A percentile compares a stretch with the other conserved stretches of the same genome.
These are phyloP conservation scores for Parauchenoglanis punctatus DNA, from an alignment of 2,797 vertebrate species.

Conservation along the genomic window DNA sequence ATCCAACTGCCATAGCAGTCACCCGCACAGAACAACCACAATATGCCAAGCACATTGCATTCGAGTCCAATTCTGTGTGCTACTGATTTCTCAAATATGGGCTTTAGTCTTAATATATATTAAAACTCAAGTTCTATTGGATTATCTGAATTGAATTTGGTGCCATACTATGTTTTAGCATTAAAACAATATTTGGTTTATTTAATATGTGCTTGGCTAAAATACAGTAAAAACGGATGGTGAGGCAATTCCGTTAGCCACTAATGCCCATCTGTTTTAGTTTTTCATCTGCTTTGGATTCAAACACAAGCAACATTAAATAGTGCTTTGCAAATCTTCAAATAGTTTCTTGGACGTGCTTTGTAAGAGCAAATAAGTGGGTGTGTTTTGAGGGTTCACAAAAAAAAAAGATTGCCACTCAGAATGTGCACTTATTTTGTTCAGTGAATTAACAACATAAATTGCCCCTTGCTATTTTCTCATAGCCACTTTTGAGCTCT, in stretches of 20 bases:
- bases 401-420: neutral
- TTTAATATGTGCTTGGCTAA: neutral
- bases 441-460: constrained; percentile 6
- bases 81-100: constrained; percentile 50
- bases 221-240: constrained; percentile 4
- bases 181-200: neutral
- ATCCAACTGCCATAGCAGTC: constrained; percentile 58
- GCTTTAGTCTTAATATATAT: neutral
- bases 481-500: neutral
- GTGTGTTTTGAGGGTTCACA: neutral
- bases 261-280: constrained; percentile 22
- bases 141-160: neutral
- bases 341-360: neutral
- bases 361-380: neutral
- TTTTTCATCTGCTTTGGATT: constrained; percentile 11
- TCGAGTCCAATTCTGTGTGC: constrained; percentile 22
- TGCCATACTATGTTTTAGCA: neutral
- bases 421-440: constrained; percentile 17
- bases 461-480: constrained; percentile 13
- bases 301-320: neutral
- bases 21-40: constrained; percentile 43
- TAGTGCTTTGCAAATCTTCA: constrained; percentile 10
- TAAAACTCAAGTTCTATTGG: neutral
- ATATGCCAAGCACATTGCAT: constrained; percentile 49
- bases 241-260: constrained; percentile 13